Evolutionary conservation across 35 echinoderm and acorn worm genomes (phyloP), one percentile per base, ranked within the genome.

Genomic region (Ophiothrix spiculata): DNA sequence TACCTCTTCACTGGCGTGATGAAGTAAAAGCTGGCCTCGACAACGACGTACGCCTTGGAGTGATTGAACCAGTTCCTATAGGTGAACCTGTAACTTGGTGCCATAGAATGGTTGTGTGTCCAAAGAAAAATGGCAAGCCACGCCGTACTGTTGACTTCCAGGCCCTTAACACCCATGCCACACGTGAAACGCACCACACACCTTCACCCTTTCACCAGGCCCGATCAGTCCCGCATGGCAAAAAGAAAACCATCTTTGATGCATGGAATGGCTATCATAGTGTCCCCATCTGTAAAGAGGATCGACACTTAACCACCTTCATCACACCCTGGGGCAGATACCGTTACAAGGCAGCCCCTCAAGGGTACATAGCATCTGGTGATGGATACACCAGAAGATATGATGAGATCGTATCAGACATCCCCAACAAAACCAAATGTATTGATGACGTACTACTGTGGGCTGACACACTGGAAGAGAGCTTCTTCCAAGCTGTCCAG

Each of bases 311-410:
- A 56, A 32, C 40, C 77, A 60, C 23, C n/a, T 86, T 86, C 64
- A 86, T 86, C 29, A 86, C 64, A 4, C 83, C 64, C 8, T 86
- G 83, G 83, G 83, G 83, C 38, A 46, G 81, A 28, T 86, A 86
- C 64, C 83, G 69, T 31, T 86, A 86, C 83, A 64, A 39, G 23
- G 32, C 64, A n/a, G 13, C 56, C 83, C 32, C 83, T 38, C 28
- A 86, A n/a, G 83, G 83, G 4, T 86, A 86, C 38, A 86, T 86
- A 17, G 56, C 83, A 23, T 86, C 83, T 1, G 83, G 64, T 10
- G 36, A 54, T 54, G 45, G 45, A 54, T 54, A 54, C 45, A 54
- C 45, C 45, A 54, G 45, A 54, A 8, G 45, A 21, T 54, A 54
- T 54, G 45, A 54, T 54, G 45, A 54, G 45, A 54, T 54, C 45